Evolutionary conservation across 2,888 invertebrate species (phyloP).

Genomic region (Pheosia gnoma): DNA sequence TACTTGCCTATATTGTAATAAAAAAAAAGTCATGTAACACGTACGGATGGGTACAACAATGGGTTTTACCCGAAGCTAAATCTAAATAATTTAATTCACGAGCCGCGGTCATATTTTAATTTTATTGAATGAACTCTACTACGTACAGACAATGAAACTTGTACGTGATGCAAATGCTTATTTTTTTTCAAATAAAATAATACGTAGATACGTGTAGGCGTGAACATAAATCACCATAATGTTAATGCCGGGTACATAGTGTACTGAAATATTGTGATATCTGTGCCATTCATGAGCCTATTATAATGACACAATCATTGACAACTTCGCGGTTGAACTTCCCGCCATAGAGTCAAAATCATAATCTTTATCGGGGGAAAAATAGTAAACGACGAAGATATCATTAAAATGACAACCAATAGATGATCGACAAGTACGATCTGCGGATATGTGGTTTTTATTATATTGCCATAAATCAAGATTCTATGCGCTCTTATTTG

Average conservation of each 20-base stretch:
- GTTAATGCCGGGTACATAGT: conserved; percentile 2
- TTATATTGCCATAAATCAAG: too few species aligned
- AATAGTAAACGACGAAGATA: background rate
- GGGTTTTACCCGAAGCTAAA: background rate
- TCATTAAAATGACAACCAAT: background rate
- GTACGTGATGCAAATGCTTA: conserved; percentile 20
- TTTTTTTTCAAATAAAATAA: conserved; percentile 16
- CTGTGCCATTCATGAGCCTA: background rate
- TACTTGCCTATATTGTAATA: too few species aligned
- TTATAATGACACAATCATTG: background rate
- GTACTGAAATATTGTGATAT: background rate
- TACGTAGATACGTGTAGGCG: conserved; percentile 13
- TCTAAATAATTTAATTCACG: conserved; percentile 13
- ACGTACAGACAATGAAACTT: conserved; percentile 6
- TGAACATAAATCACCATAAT: conserved; percentile 18
- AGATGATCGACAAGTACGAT: background rate
- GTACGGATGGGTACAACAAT: background rate
- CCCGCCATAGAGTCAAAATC: background rate
- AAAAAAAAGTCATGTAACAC: too few species aligned
- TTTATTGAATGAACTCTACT: conserved; percentile 1
- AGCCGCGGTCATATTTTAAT: conserved; percentile 5
- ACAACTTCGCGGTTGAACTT: too few species aligned
- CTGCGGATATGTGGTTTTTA: too few species aligned
- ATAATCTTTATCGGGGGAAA: background rate
- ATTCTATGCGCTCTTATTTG: too few species aligned